A percentile compares a stretch with the other conserved stretches of the same genome.
phyloP scores from a whole-genome alignment of 1,140 invertebrate species.

The Cotesia glomerata region DNA sequence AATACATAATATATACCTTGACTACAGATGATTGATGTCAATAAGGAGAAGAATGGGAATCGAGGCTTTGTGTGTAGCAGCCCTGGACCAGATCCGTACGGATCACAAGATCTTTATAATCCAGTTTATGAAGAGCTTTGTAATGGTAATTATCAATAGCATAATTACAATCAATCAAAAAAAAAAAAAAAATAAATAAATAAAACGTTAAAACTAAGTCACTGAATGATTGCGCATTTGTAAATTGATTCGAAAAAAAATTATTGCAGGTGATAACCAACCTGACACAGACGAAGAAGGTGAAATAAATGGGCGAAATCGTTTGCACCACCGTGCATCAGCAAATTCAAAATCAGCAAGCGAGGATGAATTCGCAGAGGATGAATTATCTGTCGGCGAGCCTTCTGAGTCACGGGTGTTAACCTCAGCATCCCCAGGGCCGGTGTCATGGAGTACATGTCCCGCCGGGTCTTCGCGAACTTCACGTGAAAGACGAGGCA shows the following conservation, averaged over 20 bases:
- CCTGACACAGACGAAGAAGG: conserved; percentile 67
- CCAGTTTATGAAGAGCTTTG: conserved; percentile 76
- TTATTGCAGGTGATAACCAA: conserved; percentile 49
- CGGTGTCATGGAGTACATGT: conserved; percentile 54
- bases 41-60: conserved; percentile 44
- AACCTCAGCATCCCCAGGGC: conserved; percentile 54
- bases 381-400: conserved; percentile 68
- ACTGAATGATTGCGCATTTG: background rate
- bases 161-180: background rate
- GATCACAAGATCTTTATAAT: conserved; percentile 72
- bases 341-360: conserved; percentile 64
- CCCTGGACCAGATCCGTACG: conserved; percentile 72
- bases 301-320: conserved; percentile 59
- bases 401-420: conserved; percentile 63
- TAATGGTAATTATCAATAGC: conserved; percentile 56
- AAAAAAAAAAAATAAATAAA: conserved; percentile 7
- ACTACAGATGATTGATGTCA: conserved; percentile 72
- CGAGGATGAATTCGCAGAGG: conserved; percentile 75
- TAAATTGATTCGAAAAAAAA: background rate
- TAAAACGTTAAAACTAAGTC: background rate
- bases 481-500: conserved; percentile 59
- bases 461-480: conserved; percentile 54
- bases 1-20: conserved; percentile 36
- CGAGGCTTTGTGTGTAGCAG: conserved; percentile 71
- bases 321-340: conserved; percentile 44